These are phyloP conservation scores for Petrophora chlorosata DNA, from an alignment of 2,888 invertebrate species.

Conservation along the genomic window DNA sequence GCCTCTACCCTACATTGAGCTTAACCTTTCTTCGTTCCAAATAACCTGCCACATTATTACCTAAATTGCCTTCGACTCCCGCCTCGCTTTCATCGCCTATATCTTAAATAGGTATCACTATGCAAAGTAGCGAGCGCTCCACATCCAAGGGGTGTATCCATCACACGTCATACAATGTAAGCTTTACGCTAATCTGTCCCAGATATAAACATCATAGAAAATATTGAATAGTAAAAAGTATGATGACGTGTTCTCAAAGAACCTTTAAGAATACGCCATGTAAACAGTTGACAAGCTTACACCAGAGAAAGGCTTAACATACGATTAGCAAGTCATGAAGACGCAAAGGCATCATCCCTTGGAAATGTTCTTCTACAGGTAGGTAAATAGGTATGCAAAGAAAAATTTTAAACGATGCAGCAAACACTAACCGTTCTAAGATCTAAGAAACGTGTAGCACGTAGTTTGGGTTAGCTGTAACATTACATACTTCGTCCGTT, in stretches of 20 bases:
- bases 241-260: neutral
- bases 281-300: constrained; percentile 18
- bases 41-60: constrained; percentile 7
- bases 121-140: constrained; percentile 14
- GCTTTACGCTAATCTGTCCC: too few relatives aligned
- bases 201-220: too few relatives aligned
- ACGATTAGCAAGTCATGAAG: constrained; percentile 22
- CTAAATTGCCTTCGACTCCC: constrained; percentile 5
- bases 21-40: neutral
- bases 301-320: constrained; percentile 18
- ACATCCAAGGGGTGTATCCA: constrained; percentile 3
- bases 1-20: too few relatives aligned
- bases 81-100: constrained; percentile 4
- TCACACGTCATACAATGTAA: constrained; percentile 1
- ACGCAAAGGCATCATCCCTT: constrained; percentile 8
- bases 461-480: too few relatives aligned
- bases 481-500: too few relatives aligned
- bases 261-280: constrained; percentile 9
- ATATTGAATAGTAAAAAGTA: too few relatives aligned
- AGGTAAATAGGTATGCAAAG: too few relatives aligned
- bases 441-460: too few relatives aligned
- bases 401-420: neutral
- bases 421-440: too few relatives aligned
- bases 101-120: constrained; percentile 16
- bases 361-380: constrained; percentile 2